phyloP scores from a whole-genome alignment of 2,888 invertebrate genomes.

The Lottia gigantea region DNA sequence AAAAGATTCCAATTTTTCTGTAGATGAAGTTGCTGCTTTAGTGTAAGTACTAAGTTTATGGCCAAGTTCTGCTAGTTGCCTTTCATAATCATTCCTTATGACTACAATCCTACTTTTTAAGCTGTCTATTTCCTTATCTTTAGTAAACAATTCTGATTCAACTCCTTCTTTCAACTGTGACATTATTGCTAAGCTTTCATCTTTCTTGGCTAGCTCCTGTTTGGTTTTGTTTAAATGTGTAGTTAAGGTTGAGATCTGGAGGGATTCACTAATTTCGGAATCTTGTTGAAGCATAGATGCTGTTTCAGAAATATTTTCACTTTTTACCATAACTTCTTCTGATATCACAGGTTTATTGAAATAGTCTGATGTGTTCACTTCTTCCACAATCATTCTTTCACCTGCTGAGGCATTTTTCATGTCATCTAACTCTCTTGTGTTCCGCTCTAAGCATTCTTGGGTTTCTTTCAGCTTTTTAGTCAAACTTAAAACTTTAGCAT shows the following conservation, averaged over 20 bases:
- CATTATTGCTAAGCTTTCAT: too few relatives aligned
- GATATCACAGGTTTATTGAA: not conserved
- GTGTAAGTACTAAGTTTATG: not conserved
- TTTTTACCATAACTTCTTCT: not conserved
- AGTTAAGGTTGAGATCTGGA: too few relatives aligned
- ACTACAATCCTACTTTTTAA: constrained; percentile 20
- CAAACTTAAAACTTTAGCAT: constrained; percentile 8
- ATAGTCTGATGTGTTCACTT: not conserved
- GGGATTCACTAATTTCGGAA: not conserved
- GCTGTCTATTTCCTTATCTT: constrained; percentile 20
- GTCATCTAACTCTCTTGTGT: constrained; percentile 15
- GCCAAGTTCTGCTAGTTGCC: constrained; percentile 12
- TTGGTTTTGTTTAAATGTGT: too few relatives aligned
- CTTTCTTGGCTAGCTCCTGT: too few relatives aligned
- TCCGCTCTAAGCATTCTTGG: constrained; percentile 13
- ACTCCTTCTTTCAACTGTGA: too few relatives aligned
- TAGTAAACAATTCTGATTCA: not conserved
- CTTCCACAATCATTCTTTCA: not conserved
- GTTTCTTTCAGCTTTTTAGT: constrained; percentile 23
- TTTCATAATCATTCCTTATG: constrained; percentile 27
- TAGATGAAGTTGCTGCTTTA: not conserved
- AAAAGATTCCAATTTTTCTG: not conserved
- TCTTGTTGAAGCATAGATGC: not conserved
- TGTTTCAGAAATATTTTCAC: not conserved
- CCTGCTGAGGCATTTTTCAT: not conserved